Evolutionary conservation across 2,113 vertebrate species (phyloP), one percentile per base, ranked within the genome.

Genomic region (Montifringilla adamsi): DNA sequence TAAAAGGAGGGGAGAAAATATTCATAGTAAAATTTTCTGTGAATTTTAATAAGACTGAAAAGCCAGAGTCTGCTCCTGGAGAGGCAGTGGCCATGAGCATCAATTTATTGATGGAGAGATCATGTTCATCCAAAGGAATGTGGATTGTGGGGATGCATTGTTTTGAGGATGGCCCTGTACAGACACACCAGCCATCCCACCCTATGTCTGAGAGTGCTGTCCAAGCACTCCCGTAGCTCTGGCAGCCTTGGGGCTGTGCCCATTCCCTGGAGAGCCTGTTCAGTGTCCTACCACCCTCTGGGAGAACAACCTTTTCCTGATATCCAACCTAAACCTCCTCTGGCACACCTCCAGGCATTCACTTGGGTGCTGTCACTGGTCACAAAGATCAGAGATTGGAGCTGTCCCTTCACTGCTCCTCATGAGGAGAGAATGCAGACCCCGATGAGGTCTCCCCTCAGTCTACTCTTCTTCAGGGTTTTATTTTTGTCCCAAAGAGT

Each of bases 131-230:
- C 58, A 43, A 43, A 69, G 33, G 18, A 76, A 44, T 21, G 26
- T 53, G 44, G 28, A 70, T 24, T 37, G 19, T 41, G 27, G 27
- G 27, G 13, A 43, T 63, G 30, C 0, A 0, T 16, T 53, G 27
- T 27, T 86, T 76, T 18, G 44, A 66, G 44, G n/a, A 50, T 46
- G 13, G n/a, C 13, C 44, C 27, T 33, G 37, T 24, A 39, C 18
- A 81, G 27, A 23, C 33, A 24, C 13, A 15, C 33, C 60, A 74
- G 4, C 37, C 37, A 39, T 11, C 18, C 50, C 35, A 72, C 9
- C 22, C 52, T 58, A 50, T 28, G 41, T 33, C 33, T 52, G 37
- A 28, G 2, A 43, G 37, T 2, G 3, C 0, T 66, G 27, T 24
- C 27, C 52, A 66, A 74, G 20, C 4, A 0, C 19, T 37, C 8